A percentile compares a stretch with the other conserved stretches of the same genome.
Evolutionary conservation across 2,113 vertebrate genomes (phyloP).

Genomic region (Brachypteracias leptosomus): DNA sequence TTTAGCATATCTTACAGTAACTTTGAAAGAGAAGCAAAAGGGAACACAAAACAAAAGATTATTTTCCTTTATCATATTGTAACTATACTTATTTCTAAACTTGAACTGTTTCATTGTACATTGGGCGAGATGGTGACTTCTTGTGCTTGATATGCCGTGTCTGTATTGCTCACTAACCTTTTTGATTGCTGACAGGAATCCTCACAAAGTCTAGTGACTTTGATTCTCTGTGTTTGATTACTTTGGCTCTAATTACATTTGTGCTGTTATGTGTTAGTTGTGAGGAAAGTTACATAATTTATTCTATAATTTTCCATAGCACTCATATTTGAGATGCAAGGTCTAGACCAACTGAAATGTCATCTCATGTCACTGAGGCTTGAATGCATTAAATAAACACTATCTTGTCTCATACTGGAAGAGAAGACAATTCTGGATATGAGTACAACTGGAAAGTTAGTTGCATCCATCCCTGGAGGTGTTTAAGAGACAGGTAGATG

Average conservation of each 20-base stretch:
- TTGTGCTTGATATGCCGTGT: not conserved
- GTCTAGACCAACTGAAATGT: not conserved
- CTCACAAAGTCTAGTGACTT: not conserved
- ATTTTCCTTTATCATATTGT: not conserved
- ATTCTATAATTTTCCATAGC: not conserved
- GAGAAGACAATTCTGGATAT: not conserved
- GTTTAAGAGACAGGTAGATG: too few species aligned
- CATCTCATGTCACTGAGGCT: not conserved
- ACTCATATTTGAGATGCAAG: not conserved
- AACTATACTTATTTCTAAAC: not conserved
- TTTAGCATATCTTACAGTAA: not conserved
- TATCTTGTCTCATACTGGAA: not conserved
- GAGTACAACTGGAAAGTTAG: not conserved
- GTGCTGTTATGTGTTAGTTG: not conserved
- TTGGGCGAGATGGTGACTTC: not conserved
- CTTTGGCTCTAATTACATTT: not conserved
- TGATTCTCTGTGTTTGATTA: not conserved
- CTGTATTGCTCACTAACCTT: not conserved
- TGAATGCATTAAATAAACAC: fast-evolving
- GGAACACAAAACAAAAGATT: not conserved
- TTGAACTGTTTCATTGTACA: not conserved
- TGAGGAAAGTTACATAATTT: not conserved
- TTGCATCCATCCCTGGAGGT: too few species aligned
- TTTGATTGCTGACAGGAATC: not conserved
- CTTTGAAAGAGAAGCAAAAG: not conserved